Base-by-base conservation (phyloP, 2,888 invertebrate genomes). In the Danaus chrysippus region DNA sequence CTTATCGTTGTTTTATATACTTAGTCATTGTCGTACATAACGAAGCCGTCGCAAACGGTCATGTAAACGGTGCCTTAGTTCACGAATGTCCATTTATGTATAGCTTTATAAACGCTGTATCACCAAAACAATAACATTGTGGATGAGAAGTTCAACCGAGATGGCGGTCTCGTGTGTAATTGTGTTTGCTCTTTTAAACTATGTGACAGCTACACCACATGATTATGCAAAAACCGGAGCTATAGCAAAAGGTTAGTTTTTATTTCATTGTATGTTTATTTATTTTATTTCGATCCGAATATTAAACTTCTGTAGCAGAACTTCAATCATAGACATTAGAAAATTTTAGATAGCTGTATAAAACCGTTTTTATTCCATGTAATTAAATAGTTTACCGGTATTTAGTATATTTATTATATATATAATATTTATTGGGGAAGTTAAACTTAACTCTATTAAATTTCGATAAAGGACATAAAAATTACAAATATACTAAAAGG, bases 101-200 rank as follows among this genome's bases (percentile, higher is more conserved):
- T 84, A 77, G 87, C 84, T 89, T 89, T 90, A 90, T 89, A 90
- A 90, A 86, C 82, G 81, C 83, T 76, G 78, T 73, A 75, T 70
- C 70, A 71, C 73, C 73, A 71, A 73, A 79, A 76, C 78, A 81
- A 78, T 77, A 82, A 78, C 85, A 89, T 82, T 86, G 81, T 83
- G 76, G 73, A 77, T 81, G 75, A 78, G 79, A 82, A 83, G 89
- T 86, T 89, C 81, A 83, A 76, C 72, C 64, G 81, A 77, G 81
- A 88, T 87, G 90, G 85, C 86, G 87, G 86, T 86, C 79, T 76
- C 70, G 69, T 82, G 81, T 81, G 83, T 76, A 65, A 71, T 83
- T 65, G 76, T 86, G 74, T 71, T 88, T 68, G 72, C 79, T 65
- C 69, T 84, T 49, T 76, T 77, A 63, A 77, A 79, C 72, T 74